These are phyloP conservation scores for Anseranas semipalmata DNA, from an alignment of 2,113 vertebrate species.

Conservation along the genomic window DNA sequence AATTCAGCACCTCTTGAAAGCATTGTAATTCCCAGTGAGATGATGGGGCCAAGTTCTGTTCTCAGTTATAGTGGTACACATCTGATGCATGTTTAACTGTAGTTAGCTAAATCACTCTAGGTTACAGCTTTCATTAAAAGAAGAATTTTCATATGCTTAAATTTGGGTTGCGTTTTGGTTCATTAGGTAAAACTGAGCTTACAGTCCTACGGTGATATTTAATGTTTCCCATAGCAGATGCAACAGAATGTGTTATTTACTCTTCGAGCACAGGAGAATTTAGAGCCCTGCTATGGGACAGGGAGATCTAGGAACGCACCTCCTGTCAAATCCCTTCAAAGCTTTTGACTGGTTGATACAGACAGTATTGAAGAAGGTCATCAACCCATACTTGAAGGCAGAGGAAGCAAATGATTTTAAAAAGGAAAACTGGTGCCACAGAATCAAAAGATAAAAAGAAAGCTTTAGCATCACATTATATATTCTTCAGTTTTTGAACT, in stretches of 20 bases:
- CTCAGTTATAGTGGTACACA: background rate
- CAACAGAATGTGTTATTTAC: background rate
- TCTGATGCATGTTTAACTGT: background rate
- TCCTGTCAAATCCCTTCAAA: background rate
- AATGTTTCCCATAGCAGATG: background rate
- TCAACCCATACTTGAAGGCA: background rate
- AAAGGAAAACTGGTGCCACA: background rate
- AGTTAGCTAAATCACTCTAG: background rate
- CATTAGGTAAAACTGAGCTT: background rate
- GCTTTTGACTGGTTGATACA: background rate
- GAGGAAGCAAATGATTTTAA: background rate
- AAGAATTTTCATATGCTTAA: background rate
- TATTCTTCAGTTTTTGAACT: background rate
- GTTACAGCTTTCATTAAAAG: background rate
- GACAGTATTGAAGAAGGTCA: background rate
- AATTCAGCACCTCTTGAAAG: background rate
- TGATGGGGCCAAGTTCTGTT: background rate
- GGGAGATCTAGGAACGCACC: background rate
- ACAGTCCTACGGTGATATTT: background rate
- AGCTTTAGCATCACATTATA: background rate
- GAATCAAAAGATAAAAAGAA: background rate
- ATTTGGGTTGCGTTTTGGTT: background rate
- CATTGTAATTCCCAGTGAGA: background rate
- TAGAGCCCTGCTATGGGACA: background rate
- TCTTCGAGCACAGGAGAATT: background rate